These are phyloP conservation scores for Ctenoplectra terminalis DNA, from an alignment of 1,140 invertebrate species.

Conservation along the genomic window DNA sequence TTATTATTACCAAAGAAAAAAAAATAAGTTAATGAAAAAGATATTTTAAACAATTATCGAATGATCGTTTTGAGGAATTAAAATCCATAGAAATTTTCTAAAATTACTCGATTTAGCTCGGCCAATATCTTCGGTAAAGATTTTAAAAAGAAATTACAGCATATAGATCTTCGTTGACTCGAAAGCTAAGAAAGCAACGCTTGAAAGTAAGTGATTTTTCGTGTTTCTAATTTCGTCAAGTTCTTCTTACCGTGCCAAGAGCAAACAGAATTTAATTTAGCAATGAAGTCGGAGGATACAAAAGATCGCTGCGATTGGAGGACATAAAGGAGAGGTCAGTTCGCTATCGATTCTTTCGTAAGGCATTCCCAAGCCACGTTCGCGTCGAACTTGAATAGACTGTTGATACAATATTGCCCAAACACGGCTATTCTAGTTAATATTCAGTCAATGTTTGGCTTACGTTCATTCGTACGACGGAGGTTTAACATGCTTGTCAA, in stretches of 20 bases:
- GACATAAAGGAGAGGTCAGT: neutral
- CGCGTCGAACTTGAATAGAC: neutral
- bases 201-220: conserved; percentile 6
- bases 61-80: too few species aligned
- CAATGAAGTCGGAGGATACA: neutral
- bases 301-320: neutral
- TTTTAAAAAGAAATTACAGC: neutral
- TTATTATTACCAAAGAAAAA: too few species aligned
- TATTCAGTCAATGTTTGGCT: conserved; percentile 5
- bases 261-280: conserved; percentile 25
- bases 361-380: neutral
- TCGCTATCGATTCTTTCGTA: neutral
- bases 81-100: too few species aligned
- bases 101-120: too few species aligned
- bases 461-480: neutral
- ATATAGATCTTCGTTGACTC: neutral
- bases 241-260: neutral
- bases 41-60: too few species aligned
- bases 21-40: too few species aligned
- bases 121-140: too few species aligned
- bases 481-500: neutral
- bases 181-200: neutral
- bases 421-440: conserved; percentile 3
- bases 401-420: conserved; percentile 1
- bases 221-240: conserved; percentile 4